Evolutionary conservation across 2,113 vertebrate species (phyloP).

Genomic region (Aegypius monachus): DNA sequence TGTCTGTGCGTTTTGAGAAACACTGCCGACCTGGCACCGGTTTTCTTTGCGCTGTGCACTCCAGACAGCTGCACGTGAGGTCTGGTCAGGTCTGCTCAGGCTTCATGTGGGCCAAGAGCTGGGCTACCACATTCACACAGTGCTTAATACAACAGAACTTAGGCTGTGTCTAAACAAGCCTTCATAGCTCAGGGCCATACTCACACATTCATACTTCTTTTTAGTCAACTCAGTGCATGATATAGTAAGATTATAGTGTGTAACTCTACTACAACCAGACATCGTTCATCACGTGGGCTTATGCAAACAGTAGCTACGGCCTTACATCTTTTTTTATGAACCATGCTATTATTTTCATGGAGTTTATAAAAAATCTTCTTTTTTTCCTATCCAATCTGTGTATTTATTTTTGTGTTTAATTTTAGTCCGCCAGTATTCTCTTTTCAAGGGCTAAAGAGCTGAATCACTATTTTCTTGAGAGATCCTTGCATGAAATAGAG

Average conservation of each 20-base stretch:
- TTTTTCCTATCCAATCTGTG: background rate
- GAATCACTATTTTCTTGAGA: constrained; percentile 12
- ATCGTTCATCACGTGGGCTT: background rate
- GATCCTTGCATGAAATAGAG: background rate
- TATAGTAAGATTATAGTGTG: background rate
- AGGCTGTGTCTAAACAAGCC: background rate
- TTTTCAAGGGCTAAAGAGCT: background rate
- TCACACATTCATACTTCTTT: background rate
- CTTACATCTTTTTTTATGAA: background rate
- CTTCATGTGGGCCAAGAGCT: background rate
- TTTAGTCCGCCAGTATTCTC: background rate
- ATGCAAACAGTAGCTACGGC: background rate
- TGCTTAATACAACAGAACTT: background rate
- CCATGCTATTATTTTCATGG: background rate
- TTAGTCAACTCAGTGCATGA: background rate
- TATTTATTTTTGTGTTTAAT: constrained; percentile 19
- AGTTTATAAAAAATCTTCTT: background rate
- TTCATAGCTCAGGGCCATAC: background rate
- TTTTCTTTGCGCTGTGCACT: background rate
- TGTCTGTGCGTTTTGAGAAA: background rate
- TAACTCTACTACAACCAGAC: background rate
- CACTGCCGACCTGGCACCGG: fast-evolving
- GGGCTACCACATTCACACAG: too few species aligned
- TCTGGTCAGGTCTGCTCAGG: background rate
- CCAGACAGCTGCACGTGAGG: background rate